Conservation (phyloP, 2,888 invertebrate species). For the Hemicrepidius hirtus region DNA sequence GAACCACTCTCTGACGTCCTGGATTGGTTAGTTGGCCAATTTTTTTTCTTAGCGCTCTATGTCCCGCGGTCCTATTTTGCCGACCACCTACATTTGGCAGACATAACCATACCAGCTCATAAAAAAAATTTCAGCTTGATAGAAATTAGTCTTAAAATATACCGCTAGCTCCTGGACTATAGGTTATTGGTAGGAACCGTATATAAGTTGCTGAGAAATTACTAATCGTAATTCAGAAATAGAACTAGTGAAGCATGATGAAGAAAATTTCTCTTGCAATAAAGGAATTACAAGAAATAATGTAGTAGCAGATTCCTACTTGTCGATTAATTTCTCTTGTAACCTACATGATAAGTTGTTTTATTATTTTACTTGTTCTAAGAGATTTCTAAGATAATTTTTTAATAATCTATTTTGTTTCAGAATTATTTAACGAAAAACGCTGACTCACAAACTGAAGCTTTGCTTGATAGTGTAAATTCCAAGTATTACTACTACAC, state of each 20-base stretch:
- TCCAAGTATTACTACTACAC: constrained; percentile 92
- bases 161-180: too few relatives aligned
- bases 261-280: background rate
- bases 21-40: too few relatives aligned
- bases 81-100: too few relatives aligned
- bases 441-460: constrained; percentile 79
- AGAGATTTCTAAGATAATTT: too few relatives aligned
- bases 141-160: too few relatives aligned
- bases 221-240: background rate
- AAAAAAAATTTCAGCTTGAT: too few relatives aligned
- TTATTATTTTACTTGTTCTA: too few relatives aligned
- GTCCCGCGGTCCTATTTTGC: too few relatives aligned
- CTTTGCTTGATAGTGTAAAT: constrained; percentile 86
- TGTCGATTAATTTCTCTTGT: background rate
- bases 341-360: background rate
- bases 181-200: too few relatives aligned
- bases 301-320: background rate
- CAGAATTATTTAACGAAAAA: constrained; percentile 86
- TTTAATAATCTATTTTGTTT: constrained; percentile 66
- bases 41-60: too few relatives aligned
- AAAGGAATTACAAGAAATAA: background rate
- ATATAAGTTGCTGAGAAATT: background rate
- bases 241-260: background rate
- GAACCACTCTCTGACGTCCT: too few relatives aligned
- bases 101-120: too few relatives aligned